Conservation (phyloP, 2,888 invertebrate species). For the Zeuzera pyrina region DNA sequence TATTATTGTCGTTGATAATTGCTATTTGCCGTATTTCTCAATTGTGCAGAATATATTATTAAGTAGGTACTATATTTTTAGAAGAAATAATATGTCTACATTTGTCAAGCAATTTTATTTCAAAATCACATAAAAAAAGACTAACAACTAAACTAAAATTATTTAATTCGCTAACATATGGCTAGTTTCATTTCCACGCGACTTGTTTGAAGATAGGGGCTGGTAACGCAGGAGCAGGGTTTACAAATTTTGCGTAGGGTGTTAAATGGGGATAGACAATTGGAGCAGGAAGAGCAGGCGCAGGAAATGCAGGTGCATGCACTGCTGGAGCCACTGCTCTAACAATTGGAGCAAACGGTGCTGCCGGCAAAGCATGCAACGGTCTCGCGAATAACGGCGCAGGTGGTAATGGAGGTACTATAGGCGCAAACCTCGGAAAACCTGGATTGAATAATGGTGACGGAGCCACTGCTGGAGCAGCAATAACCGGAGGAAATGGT, state of each 20-base stretch:
- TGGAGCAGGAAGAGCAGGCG: conserved; percentile 17
- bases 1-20: no score
- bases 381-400: conserved; percentile 16
- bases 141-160: neutral
- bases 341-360: no score
- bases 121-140: no score
- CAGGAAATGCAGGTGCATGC: conserved; percentile 20
- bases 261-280: conserved; percentile 38
- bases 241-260: conserved; percentile 37
- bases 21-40: no score
- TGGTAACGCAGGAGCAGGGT: conserved; percentile 30
- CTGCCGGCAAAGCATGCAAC: conserved; percentile 15
- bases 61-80: no score
- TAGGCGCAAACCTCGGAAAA: conserved; percentile 22
- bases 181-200: conserved; percentile 56
- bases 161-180: conserved; percentile 8
- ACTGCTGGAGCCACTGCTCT: conserved; percentile 22
- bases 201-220: conserved; percentile 34
- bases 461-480: conserved; percentile 3
- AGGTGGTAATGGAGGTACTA: conserved; percentile 5
- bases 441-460: conserved; percentile 10
- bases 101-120: no score
- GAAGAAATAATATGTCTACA: no score
- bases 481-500: conserved; percentile 8
- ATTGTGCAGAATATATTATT: no score